Evolutionary conservation across 2,113 vertebrate species (phyloP), one percentile per base, ranked within the genome.

Genomic region (Rhegmatorhina hoffmannsi): DNA sequence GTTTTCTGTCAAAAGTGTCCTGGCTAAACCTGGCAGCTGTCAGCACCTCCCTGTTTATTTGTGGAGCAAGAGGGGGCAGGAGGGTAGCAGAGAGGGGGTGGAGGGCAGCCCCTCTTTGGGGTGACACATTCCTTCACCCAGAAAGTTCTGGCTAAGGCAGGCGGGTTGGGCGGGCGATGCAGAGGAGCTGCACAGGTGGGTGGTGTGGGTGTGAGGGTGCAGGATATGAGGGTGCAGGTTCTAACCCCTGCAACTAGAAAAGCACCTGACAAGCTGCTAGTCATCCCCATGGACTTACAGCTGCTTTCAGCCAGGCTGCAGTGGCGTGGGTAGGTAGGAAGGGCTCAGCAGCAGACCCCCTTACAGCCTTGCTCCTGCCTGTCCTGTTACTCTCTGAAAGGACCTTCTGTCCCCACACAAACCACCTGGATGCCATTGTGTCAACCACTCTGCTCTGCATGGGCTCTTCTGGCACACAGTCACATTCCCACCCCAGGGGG

Each of bases 21-120:
- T 92, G 82, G 83, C 72, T 64, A 94, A 95, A 74, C 52, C 79
- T 70, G 75, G 82, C 87, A 92, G 92, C 95, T 97, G 94, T 96
- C 97, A 95, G 68, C 97, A 96, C 95, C 44, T 91, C 69, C 46
- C 59, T 95, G 90, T 94, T 97, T 96, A 97, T 96, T 97, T 96
- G 95, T 89, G 60, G 87, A 96, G 92, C 79, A 82, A 62, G 38
- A 97, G 59, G 25, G 52, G 40, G 50, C 38, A 66, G 64, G 63
- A 67, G 28, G 17, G 56, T 56, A 89, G 59, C 6, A 10, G 36
- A 81, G 66, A 95, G 64, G 38, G 40, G 59, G 36, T 9, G 9
- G 53, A 94, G 70, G 80, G 67, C 69, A 91, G 77, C 26, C 24
- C 55, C 1, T 1, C 79, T 86, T 86, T 90, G 89, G 86, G 88